A percentile compares a stretch with the other conserved stretches of the same genome.
Evolutionary conservation across 2,888 invertebrate genomes (phyloP).

Genomic region (Crossocerus cetratus): DNA sequence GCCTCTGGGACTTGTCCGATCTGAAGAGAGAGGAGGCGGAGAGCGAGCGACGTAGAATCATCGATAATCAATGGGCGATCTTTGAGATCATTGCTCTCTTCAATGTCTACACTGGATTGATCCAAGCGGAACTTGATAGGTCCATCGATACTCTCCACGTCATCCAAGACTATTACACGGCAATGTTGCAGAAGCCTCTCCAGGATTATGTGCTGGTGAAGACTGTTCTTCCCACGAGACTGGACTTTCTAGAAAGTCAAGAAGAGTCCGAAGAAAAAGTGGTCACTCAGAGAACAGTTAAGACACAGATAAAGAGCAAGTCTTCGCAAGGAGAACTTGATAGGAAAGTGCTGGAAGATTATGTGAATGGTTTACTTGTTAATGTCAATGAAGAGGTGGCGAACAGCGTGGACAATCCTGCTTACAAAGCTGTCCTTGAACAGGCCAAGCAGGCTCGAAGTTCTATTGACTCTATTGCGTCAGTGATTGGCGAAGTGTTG

Average conservation of each 20-base stretch:
- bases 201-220: constrained; percentile 13
- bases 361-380: constrained; percentile 26
- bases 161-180: constrained; percentile 77
- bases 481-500: neutral
- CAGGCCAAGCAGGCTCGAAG: constrained; percentile 41
- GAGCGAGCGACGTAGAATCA: constrained; percentile 78
- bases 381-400: constrained; percentile 14
- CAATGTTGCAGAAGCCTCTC: constrained; percentile 62
- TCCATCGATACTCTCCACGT: constrained; percentile 76
- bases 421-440: constrained; percentile 46
- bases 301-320: neutral
- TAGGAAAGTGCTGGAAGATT: neutral
- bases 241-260: neutral
- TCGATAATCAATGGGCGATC: constrained; percentile 80
- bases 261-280: neutral
- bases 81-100: constrained; percentile 79
- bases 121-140: constrained; percentile 82
- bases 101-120: constrained; percentile 79
- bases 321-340: neutral
- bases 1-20: constrained; percentile 80
- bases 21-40: constrained; percentile 79
- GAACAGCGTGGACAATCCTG: constrained; percentile 5
- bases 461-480: constrained; percentile 36
- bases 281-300: neutral
- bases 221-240: constrained; percentile 7